Evolutionary conservation across 2,888 invertebrate species (phyloP), one percentile per base, ranked within the genome.

Genomic region (Hypolimnas misippus): DNA sequence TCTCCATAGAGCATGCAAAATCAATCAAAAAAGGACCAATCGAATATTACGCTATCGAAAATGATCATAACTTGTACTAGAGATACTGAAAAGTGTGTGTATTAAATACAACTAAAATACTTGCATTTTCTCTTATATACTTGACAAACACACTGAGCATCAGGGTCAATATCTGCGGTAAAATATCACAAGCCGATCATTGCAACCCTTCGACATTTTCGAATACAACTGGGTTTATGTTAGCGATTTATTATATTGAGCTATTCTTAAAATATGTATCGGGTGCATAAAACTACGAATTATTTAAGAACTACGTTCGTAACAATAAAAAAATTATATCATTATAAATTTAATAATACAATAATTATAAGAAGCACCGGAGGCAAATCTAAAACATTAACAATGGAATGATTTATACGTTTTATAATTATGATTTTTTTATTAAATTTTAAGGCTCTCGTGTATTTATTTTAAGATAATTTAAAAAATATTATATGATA

Each of bases 161-260:
- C 19, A 19, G n/a, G 21, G n/a, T 5, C 17, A 42, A 21, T 46
- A 19, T 19, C 44, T 19, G 21, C 12, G 21, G 19, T 50, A 52
- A 33, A 57, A 12, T 57, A 62, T 62, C 62, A 62, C 62, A 46
- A 62, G 46, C 46, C 57, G 35, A 61, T 33, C 50, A 55, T 61
- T 50, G 61, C 55, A 25, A 40, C n/a, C 33, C 40, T 7, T 33
- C 40, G 25, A 25, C 21, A 53, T 53, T 17, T 12, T 12, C 38
- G 8, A 19, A 7, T 38, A 21, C 2, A 35, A 38, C 14, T 21
- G 19, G 7, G 8, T 38, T 38, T 38, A n/a, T 10, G 12, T 3
- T 35, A 33, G 33, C 19, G 44, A 5, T 46, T 29, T 29, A 7
- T 3, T 7, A 29, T 29, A 49, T 49, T 49, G 49, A 49, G 49